These are phyloP conservation scores for Alcedo atthis DNA, from an alignment of 2,797 vertebrate genomes.

Conservation along the genomic window DNA sequence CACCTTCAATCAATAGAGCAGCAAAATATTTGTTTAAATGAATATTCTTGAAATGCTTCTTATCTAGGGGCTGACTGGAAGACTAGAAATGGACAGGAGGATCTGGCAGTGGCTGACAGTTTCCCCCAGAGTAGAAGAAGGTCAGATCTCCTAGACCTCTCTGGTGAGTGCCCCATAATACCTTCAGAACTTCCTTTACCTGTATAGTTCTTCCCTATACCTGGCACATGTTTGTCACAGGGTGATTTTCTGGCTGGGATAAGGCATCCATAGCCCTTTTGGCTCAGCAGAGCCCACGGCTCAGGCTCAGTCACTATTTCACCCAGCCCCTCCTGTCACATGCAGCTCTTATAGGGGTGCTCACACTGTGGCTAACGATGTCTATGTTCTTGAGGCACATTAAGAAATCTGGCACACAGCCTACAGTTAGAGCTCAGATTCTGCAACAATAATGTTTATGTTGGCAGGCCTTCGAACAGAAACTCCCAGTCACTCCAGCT, in stretches of 20 bases:
- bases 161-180: background rate
- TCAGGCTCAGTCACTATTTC: background rate
- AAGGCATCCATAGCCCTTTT: rapidly evolving
- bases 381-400: background rate
- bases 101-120: background rate
- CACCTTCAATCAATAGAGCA: background rate
- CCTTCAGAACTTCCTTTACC: background rate
- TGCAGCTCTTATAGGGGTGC: background rate
- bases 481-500: background rate
- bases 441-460: slow-evolving; percentile 4
- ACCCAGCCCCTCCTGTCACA: background rate
- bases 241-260: background rate
- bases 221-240: background rate
- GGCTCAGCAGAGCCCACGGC: background rate
- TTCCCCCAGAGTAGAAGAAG: background rate
- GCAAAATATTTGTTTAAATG: background rate
- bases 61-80: background rate
- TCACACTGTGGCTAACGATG: background rate
- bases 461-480: slow-evolving; percentile 21
- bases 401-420: background rate
- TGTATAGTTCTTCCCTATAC: background rate
- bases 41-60: background rate
- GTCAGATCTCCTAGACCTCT: background rate
- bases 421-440: background rate
- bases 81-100: background rate